Conservation (phyloP, 2,888 invertebrate species). For the Aphrophora alni region DNA sequence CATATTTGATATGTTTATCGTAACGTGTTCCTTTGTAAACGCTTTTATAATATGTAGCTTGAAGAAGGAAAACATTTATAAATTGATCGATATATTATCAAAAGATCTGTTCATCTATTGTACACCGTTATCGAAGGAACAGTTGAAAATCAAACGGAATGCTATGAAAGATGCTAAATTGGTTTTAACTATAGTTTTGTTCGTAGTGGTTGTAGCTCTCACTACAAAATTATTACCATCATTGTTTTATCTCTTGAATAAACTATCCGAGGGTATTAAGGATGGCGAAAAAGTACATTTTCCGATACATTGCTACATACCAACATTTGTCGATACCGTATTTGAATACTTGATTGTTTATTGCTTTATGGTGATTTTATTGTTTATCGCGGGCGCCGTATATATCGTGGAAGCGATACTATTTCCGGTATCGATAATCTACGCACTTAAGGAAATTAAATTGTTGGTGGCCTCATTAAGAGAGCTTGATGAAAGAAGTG, state of each 20-base stretch:
- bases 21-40: no score
- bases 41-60: not conserved
- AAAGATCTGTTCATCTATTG: not conserved
- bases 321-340: not conserved
- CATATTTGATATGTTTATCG: no score
- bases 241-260: not conserved
- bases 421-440: not conserved
- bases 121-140: not conserved
- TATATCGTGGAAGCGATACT: not conserved
- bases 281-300: not conserved
- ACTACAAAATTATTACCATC: not conserved
- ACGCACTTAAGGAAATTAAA: not conserved
- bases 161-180: not conserved
- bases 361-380: not conserved
- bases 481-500: not conserved
- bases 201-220: no score
- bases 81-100: not conserved
- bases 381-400: not conserved
- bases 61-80: not conserved
- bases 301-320: not conserved
- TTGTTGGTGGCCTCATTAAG: not conserved
- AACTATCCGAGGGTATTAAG: not conserved
- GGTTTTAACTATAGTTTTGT: not conserved
- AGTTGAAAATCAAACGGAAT: not conserved
- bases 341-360: not conserved